A percentile compares a stretch with the other conserved stretches of the same genome.
These are phyloP conservation scores for Drosophila ezoana DNA, from an alignment of 2,888 invertebrate genomes.

Conservation along the genomic window DNA sequence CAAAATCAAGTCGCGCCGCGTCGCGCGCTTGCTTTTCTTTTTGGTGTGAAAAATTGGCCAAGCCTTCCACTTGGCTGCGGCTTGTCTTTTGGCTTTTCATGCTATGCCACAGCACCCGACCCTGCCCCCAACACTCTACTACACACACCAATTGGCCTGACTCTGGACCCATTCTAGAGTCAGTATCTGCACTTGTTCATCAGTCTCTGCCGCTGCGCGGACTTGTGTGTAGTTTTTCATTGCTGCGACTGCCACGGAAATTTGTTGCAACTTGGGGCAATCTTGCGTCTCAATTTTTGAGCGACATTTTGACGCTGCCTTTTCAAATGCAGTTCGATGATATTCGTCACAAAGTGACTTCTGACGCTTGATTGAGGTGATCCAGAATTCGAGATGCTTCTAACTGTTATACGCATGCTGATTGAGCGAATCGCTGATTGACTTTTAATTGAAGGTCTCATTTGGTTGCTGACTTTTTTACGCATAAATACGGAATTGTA, in stretches of 20 bases:
- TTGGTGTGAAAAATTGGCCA: constrained; percentile 67
- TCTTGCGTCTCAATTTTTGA: constrained; percentile 48
- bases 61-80: constrained; percentile 45
- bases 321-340: constrained; percentile 67
- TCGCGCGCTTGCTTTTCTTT: constrained; percentile 43
- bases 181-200: constrained; percentile 68
- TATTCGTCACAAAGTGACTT: constrained; percentile 24
- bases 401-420: constrained; percentile 31
- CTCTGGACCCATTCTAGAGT: constrained; percentile 27
- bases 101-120: background rate
- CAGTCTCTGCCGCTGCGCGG: constrained; percentile 42
- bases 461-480: background rate
- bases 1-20: constrained; percentile 19
- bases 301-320: constrained; percentile 67
- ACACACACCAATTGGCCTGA: constrained; percentile 5
- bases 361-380: constrained; percentile 40
- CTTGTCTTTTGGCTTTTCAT: constrained; percentile 25
- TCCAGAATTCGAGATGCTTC: constrained; percentile 25
- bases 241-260: constrained; percentile 23
- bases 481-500: too few relatives aligned
- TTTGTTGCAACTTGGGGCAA: constrained; percentile 45
- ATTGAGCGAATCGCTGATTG: constrained; percentile 17
- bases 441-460: constrained; percentile 17
- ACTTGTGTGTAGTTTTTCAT: constrained; percentile 26
- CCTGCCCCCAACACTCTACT: background rate